A percentile compares a stretch with the other conserved stretches of the same genome.
Evolutionary conservation across 2,888 invertebrate species (phyloP).

Genomic region (Rambutsinella grinnellia): DNA sequence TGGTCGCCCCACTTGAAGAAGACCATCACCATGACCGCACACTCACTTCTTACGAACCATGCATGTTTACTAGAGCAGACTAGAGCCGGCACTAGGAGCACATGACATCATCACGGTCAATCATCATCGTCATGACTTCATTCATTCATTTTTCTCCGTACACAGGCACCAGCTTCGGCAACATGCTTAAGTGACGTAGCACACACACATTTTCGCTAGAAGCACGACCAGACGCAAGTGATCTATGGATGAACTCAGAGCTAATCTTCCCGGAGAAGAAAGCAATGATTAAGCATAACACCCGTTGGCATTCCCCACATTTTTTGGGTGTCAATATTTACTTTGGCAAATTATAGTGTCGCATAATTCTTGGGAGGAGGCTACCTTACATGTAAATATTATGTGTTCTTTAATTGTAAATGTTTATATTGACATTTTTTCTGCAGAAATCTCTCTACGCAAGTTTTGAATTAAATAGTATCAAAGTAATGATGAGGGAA

Average conservation of each 20-base stretch:
- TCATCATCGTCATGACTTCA: conserved; percentile 49
- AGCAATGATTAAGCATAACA: background rate
- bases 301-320: background rate
- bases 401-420: background rate
- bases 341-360: background rate
- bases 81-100: conserved; percentile 40
- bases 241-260: conserved; percentile 8
- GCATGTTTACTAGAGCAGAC: conserved; percentile 26
- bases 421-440: background rate
- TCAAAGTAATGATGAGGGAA: background rate
- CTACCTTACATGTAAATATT: background rate
- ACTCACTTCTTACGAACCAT: conserved; percentile 18
- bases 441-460: background rate
- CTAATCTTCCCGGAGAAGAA: background rate
- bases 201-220: conserved; percentile 16
- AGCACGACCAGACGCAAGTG: conserved; percentile 11
- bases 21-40: background rate
- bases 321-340: conserved; percentile 32
- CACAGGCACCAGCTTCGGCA: background rate
- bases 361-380: no score
- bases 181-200: conserved; percentile 43
- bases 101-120: conserved; percentile 55
- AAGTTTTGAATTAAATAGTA: background rate
- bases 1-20: no score
- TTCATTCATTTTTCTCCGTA: conserved; percentile 51